Evolutionary conservation across 2,888 invertebrate species (phyloP).

Genomic region (Ichneumoninae sp.): DNA sequence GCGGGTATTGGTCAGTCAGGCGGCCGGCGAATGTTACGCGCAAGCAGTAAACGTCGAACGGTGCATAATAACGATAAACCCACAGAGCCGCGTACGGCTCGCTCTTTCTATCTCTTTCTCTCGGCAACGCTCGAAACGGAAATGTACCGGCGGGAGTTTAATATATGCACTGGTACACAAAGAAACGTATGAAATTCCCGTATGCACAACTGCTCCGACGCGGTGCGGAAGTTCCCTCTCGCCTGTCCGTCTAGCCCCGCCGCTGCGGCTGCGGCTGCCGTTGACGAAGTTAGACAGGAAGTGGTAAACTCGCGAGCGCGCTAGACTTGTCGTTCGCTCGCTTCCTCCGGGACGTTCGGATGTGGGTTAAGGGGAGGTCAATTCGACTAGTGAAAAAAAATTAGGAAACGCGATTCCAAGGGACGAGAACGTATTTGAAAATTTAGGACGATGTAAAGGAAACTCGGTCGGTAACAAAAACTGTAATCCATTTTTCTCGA

Average conservation of each 20-base stretch:
- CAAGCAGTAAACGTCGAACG: conserved; percentile 65
- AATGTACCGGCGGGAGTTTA: conserved; percentile 9
- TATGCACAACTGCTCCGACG: conserved; percentile 41
- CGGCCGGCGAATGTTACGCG: conserved; percentile 55
- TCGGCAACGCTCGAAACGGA: conserved; percentile 20
- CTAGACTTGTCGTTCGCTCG: conserved; percentile 32
- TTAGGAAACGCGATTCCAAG: conserved; percentile 11
- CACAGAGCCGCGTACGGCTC: conserved; percentile 27
- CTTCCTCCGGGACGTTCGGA: conserved; percentile 40
- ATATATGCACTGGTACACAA: conserved; percentile 29
- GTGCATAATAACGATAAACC: conserved; percentile 66
- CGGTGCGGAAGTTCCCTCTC: conserved; percentile 57
- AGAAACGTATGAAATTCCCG: conserved; percentile 48
- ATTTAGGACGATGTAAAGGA: too few species aligned
- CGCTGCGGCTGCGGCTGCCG: conserved; percentile 18
- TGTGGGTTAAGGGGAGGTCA: conserved; percentile 22
- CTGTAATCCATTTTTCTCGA: too few species aligned
- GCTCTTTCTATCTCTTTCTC: neutral
- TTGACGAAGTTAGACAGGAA: conserved; percentile 64
- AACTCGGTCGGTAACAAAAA: too few species aligned
- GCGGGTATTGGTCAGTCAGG: conserved; percentile 55
- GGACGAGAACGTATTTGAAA: neutral
- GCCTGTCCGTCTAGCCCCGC: conserved; percentile 17
- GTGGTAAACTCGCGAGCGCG: conserved; percentile 57
- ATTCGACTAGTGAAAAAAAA: neutral